Conservation (phyloP, 1,140 invertebrate genomes). For the Trachymyrmex cornetzi region DNA sequence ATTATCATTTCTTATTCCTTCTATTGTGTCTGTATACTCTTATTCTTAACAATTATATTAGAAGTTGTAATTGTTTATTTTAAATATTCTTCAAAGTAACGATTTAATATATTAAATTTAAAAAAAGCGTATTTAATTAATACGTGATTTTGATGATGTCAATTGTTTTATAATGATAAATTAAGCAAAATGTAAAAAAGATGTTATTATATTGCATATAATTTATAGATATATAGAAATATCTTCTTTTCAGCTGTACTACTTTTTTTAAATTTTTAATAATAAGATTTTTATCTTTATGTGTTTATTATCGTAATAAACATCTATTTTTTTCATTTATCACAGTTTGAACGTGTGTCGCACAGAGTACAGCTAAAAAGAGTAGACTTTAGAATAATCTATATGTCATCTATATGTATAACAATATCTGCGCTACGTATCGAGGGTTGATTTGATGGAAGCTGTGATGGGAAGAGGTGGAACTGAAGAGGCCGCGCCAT, state of each 20-base stretch:
- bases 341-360: neutral
- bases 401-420: neutral
- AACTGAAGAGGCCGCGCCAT: conserved; percentile 55
- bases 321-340: neutral
- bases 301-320: neutral
- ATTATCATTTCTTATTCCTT: neutral
- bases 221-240: neutral
- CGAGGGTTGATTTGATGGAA: conserved; percentile 16
- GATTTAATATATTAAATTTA: neutral
- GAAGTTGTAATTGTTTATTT: neutral
- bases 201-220: neutral
- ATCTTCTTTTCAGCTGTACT: neutral
- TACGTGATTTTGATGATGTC: neutral
- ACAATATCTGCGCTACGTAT: neutral
- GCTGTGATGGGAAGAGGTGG: conserved; percentile 57
- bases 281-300: neutral
- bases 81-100: neutral
- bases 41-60: neutral
- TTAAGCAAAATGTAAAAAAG: neutral
- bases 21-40: neutral
- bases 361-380: neutral
- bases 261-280: neutral
- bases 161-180: neutral
- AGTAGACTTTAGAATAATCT: conserved; percentile 1
- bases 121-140: neutral